Evolutionary conservation across 2,888 invertebrate genomes (phyloP).

Genomic region (Thecophora atra): DNA sequence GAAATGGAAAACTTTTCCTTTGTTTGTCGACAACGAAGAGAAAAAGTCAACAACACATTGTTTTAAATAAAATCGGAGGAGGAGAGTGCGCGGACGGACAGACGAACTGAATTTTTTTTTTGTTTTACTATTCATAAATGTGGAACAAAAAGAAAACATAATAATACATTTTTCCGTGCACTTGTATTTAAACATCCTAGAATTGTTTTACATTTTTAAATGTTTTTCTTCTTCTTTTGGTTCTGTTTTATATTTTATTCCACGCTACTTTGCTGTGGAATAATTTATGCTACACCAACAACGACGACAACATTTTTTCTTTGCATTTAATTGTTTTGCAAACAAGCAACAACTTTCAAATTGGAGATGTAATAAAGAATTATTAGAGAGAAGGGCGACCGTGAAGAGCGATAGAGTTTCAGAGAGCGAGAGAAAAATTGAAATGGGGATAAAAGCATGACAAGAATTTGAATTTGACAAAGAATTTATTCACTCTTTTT

Average conservation of each 20-base stretch:
- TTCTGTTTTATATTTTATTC: constrained; percentile 34
- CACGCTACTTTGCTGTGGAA: constrained; percentile 8
- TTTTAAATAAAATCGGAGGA: not conserved
- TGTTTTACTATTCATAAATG: not conserved
- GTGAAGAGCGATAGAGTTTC: not conserved
- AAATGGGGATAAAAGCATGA: not conserved
- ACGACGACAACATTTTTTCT: constrained; percentile 17
- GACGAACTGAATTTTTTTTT: not conserved
- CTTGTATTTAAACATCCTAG: constrained; percentile 19
- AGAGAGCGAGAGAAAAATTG: not conserved
- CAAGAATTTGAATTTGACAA: no score
- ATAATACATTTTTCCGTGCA: constrained; percentile 26
- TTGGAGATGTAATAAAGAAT: not conserved
- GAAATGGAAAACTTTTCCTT: not conserved
- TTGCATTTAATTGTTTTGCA: constrained; percentile 32
- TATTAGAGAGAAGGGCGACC: no score
- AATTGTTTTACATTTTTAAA: constrained; percentile 16
- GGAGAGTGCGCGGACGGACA: not conserved
- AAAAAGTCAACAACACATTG: constrained; percentile 17
- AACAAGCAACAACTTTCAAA: not conserved
- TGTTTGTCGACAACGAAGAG: not conserved
- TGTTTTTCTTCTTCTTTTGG: constrained; percentile 30
- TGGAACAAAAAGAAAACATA: not conserved
- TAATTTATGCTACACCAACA: constrained; percentile 31
- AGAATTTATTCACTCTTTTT: no score